phyloP scores from a whole-genome alignment of 2,888 invertebrate genomes.

The Habrosyne pyritoides region DNA sequence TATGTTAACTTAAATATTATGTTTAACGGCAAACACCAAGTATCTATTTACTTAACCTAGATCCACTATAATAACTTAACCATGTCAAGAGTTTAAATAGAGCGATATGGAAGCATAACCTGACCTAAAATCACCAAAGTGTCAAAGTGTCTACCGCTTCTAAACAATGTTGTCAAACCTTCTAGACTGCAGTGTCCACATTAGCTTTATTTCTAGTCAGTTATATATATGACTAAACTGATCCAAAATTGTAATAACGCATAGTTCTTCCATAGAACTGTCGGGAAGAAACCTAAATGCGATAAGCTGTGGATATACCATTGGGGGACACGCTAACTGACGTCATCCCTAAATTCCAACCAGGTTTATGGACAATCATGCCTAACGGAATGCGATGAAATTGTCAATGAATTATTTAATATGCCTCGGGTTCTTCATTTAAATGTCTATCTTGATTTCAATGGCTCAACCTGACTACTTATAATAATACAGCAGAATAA shows the following conservation, averaged over 20 bases:
- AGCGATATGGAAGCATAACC: too few relatives aligned
- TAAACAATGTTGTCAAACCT: too few relatives aligned
- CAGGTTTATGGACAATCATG: neutral
- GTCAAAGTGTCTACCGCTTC: too few relatives aligned
- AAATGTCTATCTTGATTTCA: neutral
- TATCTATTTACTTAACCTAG: too few relatives aligned
- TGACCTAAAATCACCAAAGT: too few relatives aligned
- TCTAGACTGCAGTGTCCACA: too few relatives aligned
- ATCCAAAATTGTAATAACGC: neutral
- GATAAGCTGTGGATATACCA: neutral
- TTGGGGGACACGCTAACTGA: neutral
- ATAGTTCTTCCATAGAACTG: neutral
- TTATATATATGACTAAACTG: neutral
- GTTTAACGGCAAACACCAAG: too few relatives aligned
- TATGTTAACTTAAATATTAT: too few relatives aligned
- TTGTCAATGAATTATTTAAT: neutral
- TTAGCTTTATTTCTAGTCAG: too few relatives aligned
- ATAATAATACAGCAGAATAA: neutral
- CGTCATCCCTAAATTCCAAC: constrained; percentile 2
- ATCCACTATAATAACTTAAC: too few relatives aligned
- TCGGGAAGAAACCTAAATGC: neutral
- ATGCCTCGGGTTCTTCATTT: neutral
- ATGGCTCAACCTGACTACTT: too few relatives aligned
- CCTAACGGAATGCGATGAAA: neutral
- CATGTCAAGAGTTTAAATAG: too few relatives aligned